A percentile compares a stretch with the other conserved stretches of the same genome.
phyloP scores from a whole-genome alignment of 1,140 invertebrate genomes.

The Trichomalopsis sarcophagae region DNA sequence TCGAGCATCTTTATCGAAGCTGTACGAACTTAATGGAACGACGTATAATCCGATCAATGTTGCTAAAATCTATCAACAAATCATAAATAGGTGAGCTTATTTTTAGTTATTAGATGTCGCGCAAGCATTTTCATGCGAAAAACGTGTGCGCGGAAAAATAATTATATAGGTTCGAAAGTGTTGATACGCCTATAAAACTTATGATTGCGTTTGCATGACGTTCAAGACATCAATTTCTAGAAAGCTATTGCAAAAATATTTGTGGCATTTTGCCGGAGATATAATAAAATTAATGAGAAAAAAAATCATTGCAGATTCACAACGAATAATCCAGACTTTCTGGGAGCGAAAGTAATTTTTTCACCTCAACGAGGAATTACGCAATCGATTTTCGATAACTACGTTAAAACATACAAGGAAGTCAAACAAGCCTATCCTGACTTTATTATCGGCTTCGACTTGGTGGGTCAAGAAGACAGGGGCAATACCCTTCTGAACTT shows the following conservation, averaged over 20 bases:
- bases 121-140: background rate
- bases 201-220: too few species aligned
- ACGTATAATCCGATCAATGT: conserved; percentile 74
- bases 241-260: too few species aligned
- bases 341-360: conserved; percentile 82
- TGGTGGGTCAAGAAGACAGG: conserved; percentile 77
- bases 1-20: conserved; percentile 72
- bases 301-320: conserved; percentile 68
- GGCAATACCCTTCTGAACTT: conserved; percentile 72
- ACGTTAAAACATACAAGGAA: conserved; percentile 71
- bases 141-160: background rate
- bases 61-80: conserved; percentile 77
- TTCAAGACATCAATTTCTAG: too few species aligned
- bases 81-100: conserved; percentile 63
- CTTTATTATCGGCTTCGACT: conserved; percentile 79
- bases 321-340: conserved; percentile 78
- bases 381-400: conserved; percentile 65
- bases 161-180: background rate
- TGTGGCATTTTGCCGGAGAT: too few species aligned
- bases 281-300: too few species aligned
- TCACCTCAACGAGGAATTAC: conserved; percentile 75
- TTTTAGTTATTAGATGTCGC: too few species aligned
- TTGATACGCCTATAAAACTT: too few species aligned
- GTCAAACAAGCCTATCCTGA: conserved; percentile 74
- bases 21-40: conserved; percentile 80